phyloP scores from a whole-genome alignment of 1,140 invertebrate species.

The Orchesella cincta region DNA sequence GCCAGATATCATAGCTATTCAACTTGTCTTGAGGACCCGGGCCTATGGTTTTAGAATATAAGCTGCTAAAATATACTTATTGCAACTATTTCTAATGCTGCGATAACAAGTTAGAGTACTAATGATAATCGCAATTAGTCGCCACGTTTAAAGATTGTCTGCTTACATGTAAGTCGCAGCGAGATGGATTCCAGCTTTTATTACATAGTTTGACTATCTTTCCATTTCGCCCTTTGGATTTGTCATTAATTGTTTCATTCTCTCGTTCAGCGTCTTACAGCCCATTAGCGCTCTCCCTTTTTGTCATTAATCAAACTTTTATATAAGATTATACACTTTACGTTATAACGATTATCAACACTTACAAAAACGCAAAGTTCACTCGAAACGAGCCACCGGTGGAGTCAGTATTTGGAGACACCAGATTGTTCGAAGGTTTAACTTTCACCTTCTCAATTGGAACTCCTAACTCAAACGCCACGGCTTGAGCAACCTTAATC shows the following conservation, averaged over 20 bases:
- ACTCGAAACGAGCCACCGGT: slow-evolving; percentile 73
- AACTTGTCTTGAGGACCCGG: slow-evolving; percentile 55
- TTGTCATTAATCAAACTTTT: too few species aligned
- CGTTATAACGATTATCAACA: slow-evolving; percentile 23
- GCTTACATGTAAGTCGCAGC: slow-evolving; percentile 67
- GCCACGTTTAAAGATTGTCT: slow-evolving; percentile 1
- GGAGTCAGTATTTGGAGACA: slow-evolving; percentile 64
- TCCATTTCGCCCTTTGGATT: slow-evolving; percentile 67
- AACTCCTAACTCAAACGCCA: slow-evolving; percentile 71
- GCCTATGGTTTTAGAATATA: too few species aligned
- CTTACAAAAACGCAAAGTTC: slow-evolving; percentile 69
- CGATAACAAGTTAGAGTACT: too few species aligned
- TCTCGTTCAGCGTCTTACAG: slow-evolving; percentile 65
- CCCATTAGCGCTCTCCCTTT: slow-evolving; percentile 68
- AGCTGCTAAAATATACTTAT: too few species aligned
- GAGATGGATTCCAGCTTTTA: slow-evolving; percentile 64
- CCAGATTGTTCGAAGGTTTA: slow-evolving; percentile 67
- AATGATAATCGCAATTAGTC: too few species aligned
- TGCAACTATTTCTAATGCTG: too few species aligned
- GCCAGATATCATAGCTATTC: slow-evolving; percentile 65
- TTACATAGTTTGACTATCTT: slow-evolving; percentile 64
- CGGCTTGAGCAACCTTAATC: slow-evolving; percentile 71
- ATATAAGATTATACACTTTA: too few species aligned
- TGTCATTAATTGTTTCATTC: slow-evolving; percentile 65
- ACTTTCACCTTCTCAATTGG: slow-evolving; percentile 68